Evolutionary conservation across 2,888 invertebrate genomes (phyloP), one percentile per base, ranked within the genome.

Genomic region (Lutraria lutraria): DNA sequence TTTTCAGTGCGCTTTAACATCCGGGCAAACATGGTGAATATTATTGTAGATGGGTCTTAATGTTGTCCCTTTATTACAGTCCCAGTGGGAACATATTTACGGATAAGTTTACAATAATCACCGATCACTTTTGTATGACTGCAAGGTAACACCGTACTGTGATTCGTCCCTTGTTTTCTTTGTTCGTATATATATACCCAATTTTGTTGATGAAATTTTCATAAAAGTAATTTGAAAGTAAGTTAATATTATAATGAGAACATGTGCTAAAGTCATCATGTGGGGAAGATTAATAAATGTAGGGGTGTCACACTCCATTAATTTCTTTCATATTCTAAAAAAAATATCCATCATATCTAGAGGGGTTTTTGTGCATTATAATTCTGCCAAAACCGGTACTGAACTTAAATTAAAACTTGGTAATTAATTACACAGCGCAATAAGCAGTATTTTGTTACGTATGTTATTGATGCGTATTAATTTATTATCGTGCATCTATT

Each of bases 31-130:
- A 63, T 72, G 72, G 34, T 86, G 81, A 86, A 86, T 86, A 68
- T 16, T 25, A 63, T 79, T 83, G 53, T 86, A 88, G 83, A 80
- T 86, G 85, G 86, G 60, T 43, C 83, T 82, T 82, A 86, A 82
- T 83, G 29, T 72, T n/a, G 68, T 63, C 60, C 76, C 86, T 86
- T 88, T 88, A 83, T 88, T 34, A 43, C 68, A 31, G 68, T 83
- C 88, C 13, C 87, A 87, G 89, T 83, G 81, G 85, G 90, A 81
- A 87, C 84, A 90, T 88, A 53, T 63, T 34, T 76, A 60, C 52
- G 89, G 89, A 87, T 90, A 87, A 89, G 86, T 86, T 91, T 91
- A 86, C 90, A 89, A 76, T 87, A 86, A 88, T 63, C n/a, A 52
- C 83, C 86, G 83, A 88, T 63, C n/a, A 52, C 83, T 83, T 83